These are phyloP conservation scores for Drosophila micromelanica DNA, from an alignment of 1,140 invertebrate genomes.

Conservation along the genomic window DNA sequence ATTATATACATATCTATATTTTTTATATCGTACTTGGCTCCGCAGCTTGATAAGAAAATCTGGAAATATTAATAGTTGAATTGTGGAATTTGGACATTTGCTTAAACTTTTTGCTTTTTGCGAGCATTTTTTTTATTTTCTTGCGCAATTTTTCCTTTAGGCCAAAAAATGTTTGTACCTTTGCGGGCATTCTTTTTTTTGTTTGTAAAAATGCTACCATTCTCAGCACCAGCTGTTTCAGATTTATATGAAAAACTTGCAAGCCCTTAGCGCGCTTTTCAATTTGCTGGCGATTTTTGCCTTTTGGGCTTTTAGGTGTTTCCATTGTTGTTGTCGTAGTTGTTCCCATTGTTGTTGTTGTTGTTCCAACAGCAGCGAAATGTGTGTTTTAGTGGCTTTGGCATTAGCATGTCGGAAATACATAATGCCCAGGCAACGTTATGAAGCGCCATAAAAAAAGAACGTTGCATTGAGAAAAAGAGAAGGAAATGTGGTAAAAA, in stretches of 20 bases:
- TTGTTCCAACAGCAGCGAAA: conserved; percentile 27
- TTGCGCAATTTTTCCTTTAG: conserved; percentile 16
- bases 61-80: too few species aligned
- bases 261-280: conserved; percentile 53
- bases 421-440: conserved; percentile 55
- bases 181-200: conserved; percentile 17
- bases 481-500: conserved; percentile 25
- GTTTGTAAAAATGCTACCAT: neutral
- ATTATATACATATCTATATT: too few species aligned
- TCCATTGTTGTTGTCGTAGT: conserved; percentile 21
- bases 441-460: conserved; percentile 57
- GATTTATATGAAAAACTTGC: conserved; percentile 74
- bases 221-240: conserved; percentile 57
- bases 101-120: neutral
- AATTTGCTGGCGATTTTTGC: conserved; percentile 68
- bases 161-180: conserved; percentile 35
- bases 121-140: neutral
- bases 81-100: neutral
- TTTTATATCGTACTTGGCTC: too few species aligned
- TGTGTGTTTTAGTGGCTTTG: conserved; percentile 78
- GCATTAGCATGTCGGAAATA: conserved; percentile 71
- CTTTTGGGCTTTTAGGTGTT: conserved; percentile 23
- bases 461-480: conserved; percentile 41
- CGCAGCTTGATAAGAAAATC: too few species aligned
- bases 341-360: neutral